A percentile compares a stretch with the other conserved stretches of the same genome.
phyloP scores from a whole-genome alignment of 2,888 invertebrate genomes.

The Alcis repandata region DNA sequence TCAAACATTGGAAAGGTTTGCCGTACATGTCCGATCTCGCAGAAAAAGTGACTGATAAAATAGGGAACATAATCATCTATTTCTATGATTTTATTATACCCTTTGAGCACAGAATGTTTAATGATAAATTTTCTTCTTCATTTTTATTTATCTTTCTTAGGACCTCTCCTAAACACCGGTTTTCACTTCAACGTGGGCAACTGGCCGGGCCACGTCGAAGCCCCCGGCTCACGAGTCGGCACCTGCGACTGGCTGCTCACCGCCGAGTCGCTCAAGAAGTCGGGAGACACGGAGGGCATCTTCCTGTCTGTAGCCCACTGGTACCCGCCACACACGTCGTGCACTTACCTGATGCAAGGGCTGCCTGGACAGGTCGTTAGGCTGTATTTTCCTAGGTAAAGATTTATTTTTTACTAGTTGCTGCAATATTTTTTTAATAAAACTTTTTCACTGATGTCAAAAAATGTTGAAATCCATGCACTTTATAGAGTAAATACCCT shows the following conservation, averaged over 20 bases:
- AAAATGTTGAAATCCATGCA: no score
- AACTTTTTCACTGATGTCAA: no score
- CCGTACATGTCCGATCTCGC: no score
- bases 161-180: constrained; percentile 95
- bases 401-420: constrained; percentile 28
- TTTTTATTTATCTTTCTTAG: constrained; percentile 60
- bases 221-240: constrained; percentile 94
- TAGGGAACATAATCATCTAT: no score
- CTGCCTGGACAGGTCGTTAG: constrained; percentile 95
- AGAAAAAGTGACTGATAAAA: no score
- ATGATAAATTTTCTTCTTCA: neutral
- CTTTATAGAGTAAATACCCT: no score
- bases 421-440: no score
- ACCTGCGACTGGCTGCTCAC: constrained; percentile 96
- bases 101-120: neutral
- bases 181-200: constrained; percentile 98
- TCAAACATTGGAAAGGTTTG: no score
- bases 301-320: constrained; percentile 97
- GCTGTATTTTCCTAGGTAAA: constrained; percentile 94
- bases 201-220: constrained; percentile 97
- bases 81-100: neutral
- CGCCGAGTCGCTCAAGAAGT: constrained; percentile 92
- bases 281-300: constrained; percentile 94
- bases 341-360: constrained; percentile 96
- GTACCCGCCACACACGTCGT: constrained; percentile 97